Conservation (phyloP, 2,113 vertebrate species). For the Prionailurus bengalensis region DNA sequence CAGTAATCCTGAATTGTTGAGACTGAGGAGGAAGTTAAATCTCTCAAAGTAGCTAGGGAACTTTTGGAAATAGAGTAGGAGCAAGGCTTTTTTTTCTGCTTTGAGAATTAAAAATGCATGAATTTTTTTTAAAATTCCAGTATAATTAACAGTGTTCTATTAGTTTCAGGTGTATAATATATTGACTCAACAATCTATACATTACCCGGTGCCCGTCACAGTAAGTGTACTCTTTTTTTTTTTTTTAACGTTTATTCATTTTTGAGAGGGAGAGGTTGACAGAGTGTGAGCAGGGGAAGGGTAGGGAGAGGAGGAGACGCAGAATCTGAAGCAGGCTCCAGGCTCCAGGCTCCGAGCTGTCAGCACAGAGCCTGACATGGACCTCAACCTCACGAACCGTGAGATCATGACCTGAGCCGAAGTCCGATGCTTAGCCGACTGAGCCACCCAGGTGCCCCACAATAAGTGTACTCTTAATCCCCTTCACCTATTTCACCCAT, state of each 20-base stretch:
- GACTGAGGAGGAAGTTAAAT: slow-evolving; percentile 49
- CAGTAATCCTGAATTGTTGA: slow-evolving; percentile 47
- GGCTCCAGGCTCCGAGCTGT: no score
- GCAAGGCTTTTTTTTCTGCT: neutral
- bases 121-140: neutral
- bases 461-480: neutral
- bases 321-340: no score
- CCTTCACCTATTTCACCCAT: neutral
- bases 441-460: neutral
- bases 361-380: no score
- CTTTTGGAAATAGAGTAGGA: neutral
- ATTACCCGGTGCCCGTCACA: neutral
- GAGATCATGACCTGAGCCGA: no score
- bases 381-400: no score
- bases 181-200: neutral
- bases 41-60: slow-evolving; percentile 19
- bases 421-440: no score
- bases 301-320: no score
- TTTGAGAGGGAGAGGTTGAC: no score
- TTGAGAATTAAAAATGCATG: neutral
- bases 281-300: no score
- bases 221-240: neutral
- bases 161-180: neutral
- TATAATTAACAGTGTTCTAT: neutral
- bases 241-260: no score